Evolutionary conservation across 2,797 vertebrate genomes (phyloP).

Genomic region (Sebastes wilsoni): DNA sequence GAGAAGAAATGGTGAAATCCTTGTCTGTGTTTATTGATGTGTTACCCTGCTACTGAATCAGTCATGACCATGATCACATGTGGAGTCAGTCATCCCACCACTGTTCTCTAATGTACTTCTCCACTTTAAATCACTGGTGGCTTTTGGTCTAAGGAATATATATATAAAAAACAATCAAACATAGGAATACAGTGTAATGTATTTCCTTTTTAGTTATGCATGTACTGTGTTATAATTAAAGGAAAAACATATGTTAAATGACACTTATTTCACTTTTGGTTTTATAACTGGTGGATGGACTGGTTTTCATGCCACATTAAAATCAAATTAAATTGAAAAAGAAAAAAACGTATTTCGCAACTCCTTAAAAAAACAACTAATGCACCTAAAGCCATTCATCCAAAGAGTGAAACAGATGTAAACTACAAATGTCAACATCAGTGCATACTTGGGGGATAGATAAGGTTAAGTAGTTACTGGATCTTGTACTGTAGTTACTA

Average conservation of each 20-base stretch:
- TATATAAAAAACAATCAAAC: background rate
- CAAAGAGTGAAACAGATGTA: background rate
- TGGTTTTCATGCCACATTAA: background rate
- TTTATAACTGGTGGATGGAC: no score
- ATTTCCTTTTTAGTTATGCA: no score
- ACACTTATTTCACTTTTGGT: rapidly evolving
- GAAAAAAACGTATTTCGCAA: background rate
- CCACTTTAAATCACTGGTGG: background rate
- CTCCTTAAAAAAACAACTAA: no score
- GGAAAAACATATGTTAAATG: no score
- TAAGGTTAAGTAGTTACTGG: no score
- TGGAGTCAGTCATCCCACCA: background rate
- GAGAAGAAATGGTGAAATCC: background rate
- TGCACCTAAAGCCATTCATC: background rate
- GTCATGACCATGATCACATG: background rate
- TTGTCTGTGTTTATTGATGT: background rate
- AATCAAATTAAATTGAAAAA: background rate
- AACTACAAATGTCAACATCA: background rate
- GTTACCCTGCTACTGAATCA: background rate
- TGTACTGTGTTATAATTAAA: no score
- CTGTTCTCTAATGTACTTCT: background rate
- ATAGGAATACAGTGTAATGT: no score
- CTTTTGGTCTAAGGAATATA: background rate
- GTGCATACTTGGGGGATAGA: no score
- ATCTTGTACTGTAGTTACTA: rapidly evolving